Base-by-base conservation (phyloP, 1,140 invertebrate genomes). In the Aporrectodea caliginosa region DNA sequence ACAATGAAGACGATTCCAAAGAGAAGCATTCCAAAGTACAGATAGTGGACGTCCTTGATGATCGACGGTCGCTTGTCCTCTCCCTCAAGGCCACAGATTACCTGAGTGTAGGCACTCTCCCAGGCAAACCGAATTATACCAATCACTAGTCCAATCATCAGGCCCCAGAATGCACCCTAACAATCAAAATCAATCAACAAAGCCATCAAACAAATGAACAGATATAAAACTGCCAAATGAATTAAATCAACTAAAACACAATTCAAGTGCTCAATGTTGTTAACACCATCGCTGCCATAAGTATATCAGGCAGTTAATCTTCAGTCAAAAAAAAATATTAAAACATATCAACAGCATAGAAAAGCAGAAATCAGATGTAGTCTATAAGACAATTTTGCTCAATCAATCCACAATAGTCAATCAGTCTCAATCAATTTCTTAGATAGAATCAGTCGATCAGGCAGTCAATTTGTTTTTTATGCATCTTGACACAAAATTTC, bases 231-330 rank as follows among this genome's bases (percentile, higher is more conserved):
- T 29, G 79, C 12, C 58, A 74, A 69, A 81, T 89, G 89, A 81
- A 85, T 83, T 85, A 90, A 90, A 83, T 90, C 90, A 32, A 88
- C 86, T 78, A 88, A 79, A n/a, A 85, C 85, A 83, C 89, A 89
- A 1, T 89, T 75, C 14, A 90, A 82, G 0, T 88, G 89, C 34
- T 90, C 76, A 6, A 89, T 82, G 81, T 89, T 90, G 14, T 89
- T 84, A 34, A 86, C 85, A 29, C 87, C 88, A 77, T 90, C 89
- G 1, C 90, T 90, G 2, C 90, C 89, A 0, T 89, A 86, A 14
- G 90, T 80, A 82, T 89, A 90, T 32, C 87, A 85, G 69, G 88
- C n/a, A n/a, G n/a, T n/a, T n/a, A n/a, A n/a, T n/a, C n/a, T n/a
- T n/a, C n/a, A n/a, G n/a, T n/a, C n/a, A n/a, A n/a, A n/a, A n/a